phyloP scores from a whole-genome alignment of 2,113 vertebrate species.

The Phocoena sinus region DNA sequence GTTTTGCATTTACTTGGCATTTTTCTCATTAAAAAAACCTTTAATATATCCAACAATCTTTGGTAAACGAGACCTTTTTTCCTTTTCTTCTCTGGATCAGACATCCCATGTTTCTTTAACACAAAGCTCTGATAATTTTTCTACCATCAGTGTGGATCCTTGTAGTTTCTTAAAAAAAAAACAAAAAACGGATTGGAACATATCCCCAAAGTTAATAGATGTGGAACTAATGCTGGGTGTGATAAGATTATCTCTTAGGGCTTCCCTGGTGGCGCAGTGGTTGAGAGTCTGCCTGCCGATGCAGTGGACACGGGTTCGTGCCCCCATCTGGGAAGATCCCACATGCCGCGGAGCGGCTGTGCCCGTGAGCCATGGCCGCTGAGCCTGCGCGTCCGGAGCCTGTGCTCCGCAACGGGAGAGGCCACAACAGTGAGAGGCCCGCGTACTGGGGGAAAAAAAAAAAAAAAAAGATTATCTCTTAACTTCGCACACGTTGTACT shows the following conservation, averaged over 20 bases:
- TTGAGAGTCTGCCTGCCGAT: no score
- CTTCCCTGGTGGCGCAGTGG: no score
- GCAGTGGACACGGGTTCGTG: no score
- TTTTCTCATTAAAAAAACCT: neutral
- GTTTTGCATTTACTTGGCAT: neutral
- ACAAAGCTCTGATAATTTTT: neutral
- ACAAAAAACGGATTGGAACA: neutral
- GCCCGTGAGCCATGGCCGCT: no score
- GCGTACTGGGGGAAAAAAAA: no score
- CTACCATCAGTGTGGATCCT: neutral
- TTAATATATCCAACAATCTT: neutral
- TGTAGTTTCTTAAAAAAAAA: neutral
- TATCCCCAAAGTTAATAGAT: neutral
- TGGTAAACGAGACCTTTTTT: neutral
- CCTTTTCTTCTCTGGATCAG: neutral
- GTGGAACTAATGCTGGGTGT: neutral
- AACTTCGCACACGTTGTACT: neutral
- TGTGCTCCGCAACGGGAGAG: no score
- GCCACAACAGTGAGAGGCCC: no score
- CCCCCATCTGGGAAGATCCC: no score
- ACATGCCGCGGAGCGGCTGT: no score
- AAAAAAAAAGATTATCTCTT: neutral
- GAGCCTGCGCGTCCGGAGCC: no score
- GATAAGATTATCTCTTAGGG: neutral
- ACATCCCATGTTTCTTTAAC: neutral